phyloP scores from a whole-genome alignment of 2,113 vertebrate genomes.

The Mobula hypostoma region DNA sequence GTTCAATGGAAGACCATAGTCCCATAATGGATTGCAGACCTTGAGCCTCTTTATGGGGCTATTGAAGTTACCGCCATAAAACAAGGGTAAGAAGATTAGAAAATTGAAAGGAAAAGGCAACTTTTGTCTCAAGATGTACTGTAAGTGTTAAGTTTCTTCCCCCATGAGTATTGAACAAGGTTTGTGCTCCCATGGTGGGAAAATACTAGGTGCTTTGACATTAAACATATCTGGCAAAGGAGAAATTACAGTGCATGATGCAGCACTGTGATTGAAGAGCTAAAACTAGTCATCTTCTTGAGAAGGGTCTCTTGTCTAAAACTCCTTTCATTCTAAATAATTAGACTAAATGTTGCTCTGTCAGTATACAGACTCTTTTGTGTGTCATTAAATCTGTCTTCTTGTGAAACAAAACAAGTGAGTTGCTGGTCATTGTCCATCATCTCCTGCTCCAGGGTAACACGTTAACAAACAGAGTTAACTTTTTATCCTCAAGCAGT shows the following conservation, averaged over 20 bases:
- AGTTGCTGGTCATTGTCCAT: not conserved
- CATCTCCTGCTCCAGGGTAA: not conserved
- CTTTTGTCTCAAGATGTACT: not conserved
- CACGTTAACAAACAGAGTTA: not conserved
- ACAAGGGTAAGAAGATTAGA: not conserved
- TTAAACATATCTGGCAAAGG: constrained; percentile 27
- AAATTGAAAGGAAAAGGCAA: not conserved
- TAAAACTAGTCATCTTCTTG: not conserved
- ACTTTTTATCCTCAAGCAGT: not conserved
- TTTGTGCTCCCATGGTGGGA: not conserved
- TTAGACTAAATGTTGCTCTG: not conserved
- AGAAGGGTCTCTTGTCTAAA: not conserved
- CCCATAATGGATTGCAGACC: too few species aligned
- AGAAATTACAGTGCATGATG: not conserved
- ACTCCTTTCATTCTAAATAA: not conserved
- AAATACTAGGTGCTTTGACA: not conserved
- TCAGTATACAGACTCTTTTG: too few species aligned
- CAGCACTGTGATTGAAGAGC: not conserved
- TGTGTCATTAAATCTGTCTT: too few species aligned
- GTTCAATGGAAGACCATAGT: too few species aligned
- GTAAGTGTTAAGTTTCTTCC: too few species aligned
- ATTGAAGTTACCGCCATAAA: not conserved
- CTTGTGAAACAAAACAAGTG: not conserved
- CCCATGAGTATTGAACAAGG: not conserved
- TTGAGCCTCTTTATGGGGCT: too few species aligned